phyloP scores from a whole-genome alignment of 1,140 invertebrate species.

The Cydia fagiglandana region DNA sequence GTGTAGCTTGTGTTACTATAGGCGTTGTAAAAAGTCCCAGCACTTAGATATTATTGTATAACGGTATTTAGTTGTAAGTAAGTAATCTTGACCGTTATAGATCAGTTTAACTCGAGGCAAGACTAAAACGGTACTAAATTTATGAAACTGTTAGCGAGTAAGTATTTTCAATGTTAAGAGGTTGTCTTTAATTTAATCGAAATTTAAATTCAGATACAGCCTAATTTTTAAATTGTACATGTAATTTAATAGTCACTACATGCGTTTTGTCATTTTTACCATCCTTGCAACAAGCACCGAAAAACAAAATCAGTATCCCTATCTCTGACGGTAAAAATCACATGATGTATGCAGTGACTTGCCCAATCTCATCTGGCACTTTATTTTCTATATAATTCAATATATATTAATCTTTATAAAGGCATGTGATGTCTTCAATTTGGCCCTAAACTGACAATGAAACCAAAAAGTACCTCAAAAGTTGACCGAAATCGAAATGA shows the following conservation, averaged over 20 bases:
- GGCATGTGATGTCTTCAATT: constrained; percentile 12
- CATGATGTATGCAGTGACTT: neutral
- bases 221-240: neutral
- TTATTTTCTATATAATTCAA: neutral
- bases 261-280: neutral
- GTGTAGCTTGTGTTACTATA: constrained; percentile 64
- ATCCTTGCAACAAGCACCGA: neutral
- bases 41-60: constrained; percentile 38
- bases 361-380: neutral
- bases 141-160: constrained; percentile 5
- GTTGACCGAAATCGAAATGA: neutral
- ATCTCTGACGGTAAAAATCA: neutral
- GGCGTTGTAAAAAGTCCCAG: constrained; percentile 62
- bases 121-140: constrained; percentile 22
- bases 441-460: constrained; percentile 14
- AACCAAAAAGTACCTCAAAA: constrained; percentile 6
- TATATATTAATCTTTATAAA: neutral
- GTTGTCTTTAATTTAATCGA: constrained; percentile 31
- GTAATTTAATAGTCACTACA: neutral
- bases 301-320: no score
- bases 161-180: constrained; percentile 28
- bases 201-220: neutral
- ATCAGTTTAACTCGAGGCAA: constrained; percentile 13
- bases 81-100: constrained; percentile 24
- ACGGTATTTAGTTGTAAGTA: constrained; percentile 20